phyloP scores from a whole-genome alignment of 2,797 vertebrate genomes.

The Aphelocoma californica region DNA sequence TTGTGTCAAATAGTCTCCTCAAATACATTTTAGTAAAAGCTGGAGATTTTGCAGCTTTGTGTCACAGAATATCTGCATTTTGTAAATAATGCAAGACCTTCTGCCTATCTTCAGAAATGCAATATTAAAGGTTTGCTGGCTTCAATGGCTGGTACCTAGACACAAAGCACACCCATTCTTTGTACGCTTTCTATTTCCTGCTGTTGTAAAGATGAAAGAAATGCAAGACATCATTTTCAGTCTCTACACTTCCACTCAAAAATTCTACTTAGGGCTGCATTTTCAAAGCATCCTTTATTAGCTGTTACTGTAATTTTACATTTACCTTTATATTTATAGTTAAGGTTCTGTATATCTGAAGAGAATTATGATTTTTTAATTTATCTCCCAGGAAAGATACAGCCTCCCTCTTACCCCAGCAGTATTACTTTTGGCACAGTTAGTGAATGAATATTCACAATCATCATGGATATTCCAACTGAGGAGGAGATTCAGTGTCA shows the following conservation, averaged over 20 bases:
- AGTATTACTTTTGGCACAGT: background rate
- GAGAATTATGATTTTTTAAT: background rate
- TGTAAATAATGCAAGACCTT: background rate
- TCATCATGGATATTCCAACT: background rate
- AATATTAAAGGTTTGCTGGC: background rate
- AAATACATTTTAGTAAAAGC: background rate
- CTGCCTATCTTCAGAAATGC: background rate
- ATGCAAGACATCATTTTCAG: background rate
- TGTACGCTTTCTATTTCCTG: background rate
- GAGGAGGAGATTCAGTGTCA: background rate
- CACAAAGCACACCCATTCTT: background rate
- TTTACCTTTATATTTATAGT: background rate
- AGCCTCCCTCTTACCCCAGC: background rate
- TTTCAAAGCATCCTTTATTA: background rate
- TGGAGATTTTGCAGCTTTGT: background rate
- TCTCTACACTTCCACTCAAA: background rate
- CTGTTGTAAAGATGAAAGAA: background rate
- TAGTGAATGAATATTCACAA: background rate
- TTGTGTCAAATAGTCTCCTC: background rate
- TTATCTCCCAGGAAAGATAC: background rate
- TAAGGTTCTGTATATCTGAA: background rate
- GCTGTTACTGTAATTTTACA: background rate
- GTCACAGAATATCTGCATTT: background rate
- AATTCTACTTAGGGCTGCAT: background rate
- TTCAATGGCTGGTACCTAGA: background rate